Percentiles rank a stretch among this genome's conserved stretches.
Evolutionary conservation across 2,797 vertebrate species (phyloP).

Genomic region (Moxostoma hubbsi): DNA sequence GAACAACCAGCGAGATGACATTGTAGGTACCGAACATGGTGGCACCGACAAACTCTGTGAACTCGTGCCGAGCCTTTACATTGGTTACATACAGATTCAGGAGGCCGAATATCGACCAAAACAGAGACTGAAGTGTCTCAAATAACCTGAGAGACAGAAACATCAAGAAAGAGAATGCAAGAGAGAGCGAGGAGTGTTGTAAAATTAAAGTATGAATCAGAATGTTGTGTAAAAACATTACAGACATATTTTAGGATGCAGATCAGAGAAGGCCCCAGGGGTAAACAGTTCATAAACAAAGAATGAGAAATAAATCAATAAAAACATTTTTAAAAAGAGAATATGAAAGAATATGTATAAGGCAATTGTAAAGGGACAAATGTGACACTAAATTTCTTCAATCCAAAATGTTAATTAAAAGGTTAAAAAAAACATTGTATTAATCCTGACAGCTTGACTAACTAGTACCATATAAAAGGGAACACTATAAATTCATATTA

Average conservation of each 20-base stretch:
- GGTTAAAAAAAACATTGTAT: too few species aligned
- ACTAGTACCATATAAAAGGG: too few species aligned
- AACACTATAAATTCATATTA: too few species aligned
- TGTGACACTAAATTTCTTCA: neutral
- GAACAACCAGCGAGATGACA: conserved; percentile 92
- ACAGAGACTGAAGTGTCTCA: conserved; percentile 95
- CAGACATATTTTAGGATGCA: conserved; percentile 1
- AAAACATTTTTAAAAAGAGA: neutral
- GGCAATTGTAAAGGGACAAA: neutral
- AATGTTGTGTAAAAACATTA: neutral
- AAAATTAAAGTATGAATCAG: neutral
- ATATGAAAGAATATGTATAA: neutral
- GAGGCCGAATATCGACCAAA: conserved; percentile 96
- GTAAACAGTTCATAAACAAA: conserved; percentile 16
- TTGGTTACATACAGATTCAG: conserved; percentile 95
- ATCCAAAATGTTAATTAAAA: too few species aligned
- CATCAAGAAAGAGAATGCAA: neutral
- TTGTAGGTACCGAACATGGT: conserved; percentile 98
- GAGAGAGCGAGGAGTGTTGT: neutral
- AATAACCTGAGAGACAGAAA: conserved; percentile 82
- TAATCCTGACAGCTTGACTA: too few species aligned
- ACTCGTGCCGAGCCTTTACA: conserved; percentile 93
- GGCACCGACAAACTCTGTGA: conserved; percentile 94
- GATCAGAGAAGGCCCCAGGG: conserved; percentile 13
- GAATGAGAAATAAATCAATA: conserved; percentile 2